Base-by-base conservation (phyloP, 2,888 invertebrate species). In the Cerceris rybyensis region DNA sequence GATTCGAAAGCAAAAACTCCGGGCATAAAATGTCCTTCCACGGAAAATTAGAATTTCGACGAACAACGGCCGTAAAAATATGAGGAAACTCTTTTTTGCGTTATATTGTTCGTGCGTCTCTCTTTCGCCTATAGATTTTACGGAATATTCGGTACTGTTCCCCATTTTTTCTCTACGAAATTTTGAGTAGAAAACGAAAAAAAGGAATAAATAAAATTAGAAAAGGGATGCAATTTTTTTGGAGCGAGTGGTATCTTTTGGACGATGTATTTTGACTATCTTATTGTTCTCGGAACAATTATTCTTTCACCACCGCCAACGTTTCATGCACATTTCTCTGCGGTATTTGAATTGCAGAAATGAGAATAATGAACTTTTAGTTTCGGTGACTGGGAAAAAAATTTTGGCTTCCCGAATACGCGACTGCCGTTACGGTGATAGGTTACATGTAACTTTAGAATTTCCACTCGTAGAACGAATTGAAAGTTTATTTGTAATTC, bases 11-110 rank as follows among this genome's bases (percentile, higher is more conserved):
- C 64, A 43, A 49, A 46, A 61, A 17, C 13, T 39, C 9, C n/a
- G 11, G 46, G 60, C 63, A 63, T 71, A 72, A 78, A 78, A 68
- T 78, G 68, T 71, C 68, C 55, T 71, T 60, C 11, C 46, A 52
- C 65, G 64, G 50, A 68, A 78, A 78, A 72, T 78, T 78, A 68
- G 78, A 78, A 78, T 78, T 78, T 71, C 78, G 63, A 63, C 77
- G 58, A 64, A 65, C 76, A 69, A 59, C 54, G 54, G 49, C 14
- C 49, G 54, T 59, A 17, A 69, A 76, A 66, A 70, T 70, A 76
- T 77, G 77, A 28, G 69, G 64, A 57, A 43, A 41, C 76, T 42
- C 11, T 13, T 11, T 16, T n/a, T n/a, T 41, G 76, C 69, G 76
- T 69, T 64, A 46, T 11, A 46, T 46, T 46, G 64, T 76, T 58